Conservation (phyloP, 1,140 invertebrate genomes). For the Hyles vespertilio region DNA sequence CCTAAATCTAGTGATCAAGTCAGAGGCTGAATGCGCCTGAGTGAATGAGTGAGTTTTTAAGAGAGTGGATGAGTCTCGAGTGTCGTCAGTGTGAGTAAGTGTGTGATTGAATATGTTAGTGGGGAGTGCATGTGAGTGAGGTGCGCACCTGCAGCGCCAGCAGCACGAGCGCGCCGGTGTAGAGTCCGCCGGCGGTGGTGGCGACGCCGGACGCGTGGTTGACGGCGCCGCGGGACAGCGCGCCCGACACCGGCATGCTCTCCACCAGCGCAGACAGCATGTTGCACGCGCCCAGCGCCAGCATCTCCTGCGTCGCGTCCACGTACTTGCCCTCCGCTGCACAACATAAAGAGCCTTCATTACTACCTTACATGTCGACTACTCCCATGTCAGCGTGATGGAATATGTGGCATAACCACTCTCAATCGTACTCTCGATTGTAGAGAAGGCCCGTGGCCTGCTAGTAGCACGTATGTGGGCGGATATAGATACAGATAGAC, state of each 20-base stretch:
- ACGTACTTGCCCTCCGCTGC: slow-evolving; percentile 81
- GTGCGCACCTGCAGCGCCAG: slow-evolving; percentile 78
- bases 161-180: slow-evolving; percentile 86
- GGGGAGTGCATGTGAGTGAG: background rate
- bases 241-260: slow-evolving; percentile 91
- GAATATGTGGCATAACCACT: too few species aligned
- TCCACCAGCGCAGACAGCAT: slow-evolving; percentile 89
- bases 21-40: too few species aligned
- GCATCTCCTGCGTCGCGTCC: slow-evolving; percentile 88
- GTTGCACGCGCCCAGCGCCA: slow-evolving; percentile 88
- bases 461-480: too few species aligned
- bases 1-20: too few species aligned
- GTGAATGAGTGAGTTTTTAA: too few species aligned
- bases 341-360: background rate
- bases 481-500: too few species aligned
- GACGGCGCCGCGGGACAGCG: slow-evolving; percentile 89
- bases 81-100: too few species aligned
- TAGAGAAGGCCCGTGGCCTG: too few species aligned
- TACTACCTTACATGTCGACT: too few species aligned
- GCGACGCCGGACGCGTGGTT: slow-evolving; percentile 91
- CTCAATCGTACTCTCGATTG: too few species aligned
- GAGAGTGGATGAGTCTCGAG: too few species aligned
- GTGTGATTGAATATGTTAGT: background rate
- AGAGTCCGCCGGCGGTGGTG: slow-evolving; percentile 89
- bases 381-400: too few species aligned